Conservation (phyloP, 2,888 invertebrate genomes). For the Spisula solida region DNA sequence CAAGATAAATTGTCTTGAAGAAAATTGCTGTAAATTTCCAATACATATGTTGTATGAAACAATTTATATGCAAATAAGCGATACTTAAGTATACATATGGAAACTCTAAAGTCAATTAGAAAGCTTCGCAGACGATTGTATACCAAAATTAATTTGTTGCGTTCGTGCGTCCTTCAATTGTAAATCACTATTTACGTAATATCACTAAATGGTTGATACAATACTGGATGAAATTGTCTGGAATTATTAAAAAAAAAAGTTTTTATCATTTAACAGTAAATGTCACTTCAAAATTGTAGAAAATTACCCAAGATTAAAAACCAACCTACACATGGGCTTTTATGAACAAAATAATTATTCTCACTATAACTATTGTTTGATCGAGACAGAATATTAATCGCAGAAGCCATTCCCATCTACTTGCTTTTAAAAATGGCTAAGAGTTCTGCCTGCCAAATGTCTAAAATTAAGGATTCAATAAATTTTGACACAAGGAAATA, state of each 20-base stretch:
- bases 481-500: too few species aligned
- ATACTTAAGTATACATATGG: constrained; percentile 16
- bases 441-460: too few species aligned
- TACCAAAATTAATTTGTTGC: constrained; percentile 33
- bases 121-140: background rate
- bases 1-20: constrained; percentile 23
- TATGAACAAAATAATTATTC: background rate
- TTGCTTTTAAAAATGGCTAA: too few species aligned
- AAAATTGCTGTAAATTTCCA: constrained; percentile 35
- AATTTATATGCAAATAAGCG: constrained; percentile 39
- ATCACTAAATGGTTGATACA: constrained; percentile 27
- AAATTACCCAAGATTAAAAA: constrained; percentile 18
- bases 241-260: constrained; percentile 8
- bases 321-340: background rate
- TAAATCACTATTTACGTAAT: constrained; percentile 17
- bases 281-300: constrained; percentile 13
- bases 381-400: too few species aligned
- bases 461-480: too few species aligned
- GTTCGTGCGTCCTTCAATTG: constrained; percentile 31
- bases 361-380: too few species aligned
- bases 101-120: constrained; percentile 10
- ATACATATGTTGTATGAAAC: constrained; percentile 15
- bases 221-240: constrained; percentile 2
- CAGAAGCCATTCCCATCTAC: too few species aligned
- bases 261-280: constrained; percentile 20